These are phyloP conservation scores for Anoura caudifer DNA, from an alignment of 2,113 vertebrate genomes.

Conservation along the genomic window DNA sequence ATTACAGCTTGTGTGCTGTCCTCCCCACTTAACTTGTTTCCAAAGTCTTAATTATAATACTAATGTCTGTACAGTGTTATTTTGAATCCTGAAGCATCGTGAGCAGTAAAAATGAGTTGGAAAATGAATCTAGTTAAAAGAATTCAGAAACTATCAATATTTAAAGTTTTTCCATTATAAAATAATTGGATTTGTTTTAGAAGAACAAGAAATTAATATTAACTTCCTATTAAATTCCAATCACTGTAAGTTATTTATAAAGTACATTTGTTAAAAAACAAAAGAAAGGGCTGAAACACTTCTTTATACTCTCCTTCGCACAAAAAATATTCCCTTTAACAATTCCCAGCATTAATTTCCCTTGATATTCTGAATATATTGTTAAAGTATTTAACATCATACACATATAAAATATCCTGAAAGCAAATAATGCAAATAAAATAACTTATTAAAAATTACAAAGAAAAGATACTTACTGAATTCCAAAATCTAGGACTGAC, in stretches of 20 bases:
- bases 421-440: neutral
- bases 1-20: neutral
- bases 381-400: neutral
- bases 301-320: neutral
- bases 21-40: neutral
- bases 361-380: neutral
- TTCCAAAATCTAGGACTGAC: conserved; percentile 92
- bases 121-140: neutral
- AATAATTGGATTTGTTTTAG: neutral
- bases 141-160: neutral
- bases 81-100: neutral
- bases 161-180: neutral
- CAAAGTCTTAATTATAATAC: neutral
- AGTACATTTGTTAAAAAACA: neutral
- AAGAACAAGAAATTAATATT: neutral
- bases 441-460: neutral
- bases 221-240: neutral
- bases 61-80: neutral
- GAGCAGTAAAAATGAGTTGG: neutral
- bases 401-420: neutral
- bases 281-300: neutral
- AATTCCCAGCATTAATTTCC: neutral
- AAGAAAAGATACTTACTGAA: conserved; percentile 89
- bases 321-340: conserved; percentile 46
- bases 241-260: neutral